These are phyloP conservation scores for Nestor notabilis DNA, from an alignment of 2,113 vertebrate species.

Conservation along the genomic window DNA sequence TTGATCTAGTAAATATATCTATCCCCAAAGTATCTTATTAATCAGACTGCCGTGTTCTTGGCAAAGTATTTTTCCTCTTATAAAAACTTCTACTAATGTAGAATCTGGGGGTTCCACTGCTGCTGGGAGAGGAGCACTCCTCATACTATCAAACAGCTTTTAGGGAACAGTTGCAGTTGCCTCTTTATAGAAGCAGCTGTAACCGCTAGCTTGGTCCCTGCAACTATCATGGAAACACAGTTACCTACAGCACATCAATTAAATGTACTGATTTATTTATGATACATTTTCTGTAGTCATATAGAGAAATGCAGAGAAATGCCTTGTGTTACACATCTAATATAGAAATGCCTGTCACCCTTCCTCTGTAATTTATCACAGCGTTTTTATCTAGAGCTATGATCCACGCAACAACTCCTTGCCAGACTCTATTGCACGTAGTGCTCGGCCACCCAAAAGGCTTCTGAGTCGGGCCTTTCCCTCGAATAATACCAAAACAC, in stretches of 20 bases:
- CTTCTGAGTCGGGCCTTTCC: not conserved
- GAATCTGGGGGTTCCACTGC: constrained; percentile 35
- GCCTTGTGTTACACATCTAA: fast-evolving
- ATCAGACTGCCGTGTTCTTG: constrained; percentile 37
- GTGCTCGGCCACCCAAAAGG: not conserved
- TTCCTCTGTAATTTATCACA: not conserved
- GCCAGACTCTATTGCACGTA: fast-evolving
- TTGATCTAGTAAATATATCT: not conserved
- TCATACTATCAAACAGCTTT: constrained; percentile 12
- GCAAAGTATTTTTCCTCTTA: constrained; percentile 15
- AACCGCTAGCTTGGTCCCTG: not conserved
- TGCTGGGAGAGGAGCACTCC: not conserved
- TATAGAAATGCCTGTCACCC: not conserved
- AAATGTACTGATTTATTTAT: not conserved
- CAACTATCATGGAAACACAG: not conserved
- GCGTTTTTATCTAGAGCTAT: not conserved
- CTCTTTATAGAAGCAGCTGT: not conserved
- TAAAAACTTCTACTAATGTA: constrained; percentile 46
- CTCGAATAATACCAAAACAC: not conserved
- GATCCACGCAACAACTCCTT: not conserved
- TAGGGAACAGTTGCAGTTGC: not conserved
- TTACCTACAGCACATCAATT: not conserved
- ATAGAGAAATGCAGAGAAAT: not conserved
- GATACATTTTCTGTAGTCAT: not conserved
- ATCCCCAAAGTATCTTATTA: constrained; percentile 1